Evolutionary conservation across 2,888 invertebrate genomes (phyloP).

Genomic region (Heterodera filipjevi): DNA sequence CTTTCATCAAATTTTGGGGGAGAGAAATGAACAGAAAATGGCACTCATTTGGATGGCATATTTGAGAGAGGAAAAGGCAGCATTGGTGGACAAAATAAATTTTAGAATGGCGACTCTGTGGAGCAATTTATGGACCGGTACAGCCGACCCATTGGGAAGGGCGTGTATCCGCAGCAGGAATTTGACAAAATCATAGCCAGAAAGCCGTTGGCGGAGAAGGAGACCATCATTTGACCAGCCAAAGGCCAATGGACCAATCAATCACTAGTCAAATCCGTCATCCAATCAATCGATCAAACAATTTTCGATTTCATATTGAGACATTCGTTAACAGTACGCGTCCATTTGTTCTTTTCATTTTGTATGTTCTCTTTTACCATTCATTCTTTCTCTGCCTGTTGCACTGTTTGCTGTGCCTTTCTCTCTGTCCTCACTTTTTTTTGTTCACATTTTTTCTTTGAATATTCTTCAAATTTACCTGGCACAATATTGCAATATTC

Average conservation of each 20-base stretch:
- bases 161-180: constrained; percentile 29
- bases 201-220: constrained; percentile 56
- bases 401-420: too few relatives aligned
- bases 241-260: neutral
- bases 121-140: constrained; percentile 29
- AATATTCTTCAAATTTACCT: too few relatives aligned
- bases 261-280: neutral
- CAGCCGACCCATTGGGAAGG: constrained; percentile 23
- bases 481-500: too few relatives aligned
- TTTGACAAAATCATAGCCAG: constrained; percentile 44
- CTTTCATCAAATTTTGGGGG: too few relatives aligned
- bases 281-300: neutral
- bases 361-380: too few relatives aligned
- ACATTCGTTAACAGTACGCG: too few relatives aligned
- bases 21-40: neutral
- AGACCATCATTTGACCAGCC: constrained; percentile 60
- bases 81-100: neutral
- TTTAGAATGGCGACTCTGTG: constrained; percentile 26
- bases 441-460: too few relatives aligned
- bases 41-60: neutral
- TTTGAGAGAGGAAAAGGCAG: neutral
- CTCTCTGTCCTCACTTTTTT: too few relatives aligned
- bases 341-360: too few relatives aligned
- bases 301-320: too few relatives aligned
- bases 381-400: too few relatives aligned